Evolutionary conservation across 2,797 vertebrate species (phyloP).

Genomic region (Carapus acus): DNA sequence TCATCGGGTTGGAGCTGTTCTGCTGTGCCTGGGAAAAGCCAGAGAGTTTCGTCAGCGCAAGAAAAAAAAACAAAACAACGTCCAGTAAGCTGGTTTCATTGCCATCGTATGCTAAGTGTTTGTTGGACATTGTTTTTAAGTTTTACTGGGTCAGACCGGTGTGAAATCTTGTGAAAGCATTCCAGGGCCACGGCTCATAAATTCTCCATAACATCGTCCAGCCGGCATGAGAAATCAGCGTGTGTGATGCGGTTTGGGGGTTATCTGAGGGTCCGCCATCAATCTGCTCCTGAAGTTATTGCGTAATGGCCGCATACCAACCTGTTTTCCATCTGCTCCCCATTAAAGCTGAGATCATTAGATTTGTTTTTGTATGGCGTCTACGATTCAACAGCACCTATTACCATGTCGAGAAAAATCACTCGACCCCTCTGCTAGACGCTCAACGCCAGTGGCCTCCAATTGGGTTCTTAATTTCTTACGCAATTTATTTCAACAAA

Average conservation of each 20-base stretch:
- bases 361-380: no score
- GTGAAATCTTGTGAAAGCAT: not conserved
- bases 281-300: not conserved
- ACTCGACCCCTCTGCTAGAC: no score
- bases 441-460: no score
- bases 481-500: no score
- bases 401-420: no score
- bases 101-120: no score
- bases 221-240: not conserved
- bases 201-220: slow-evolving; percentile 14
- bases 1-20: slow-evolving; percentile 60
- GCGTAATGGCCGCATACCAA: slow-evolving; percentile 17
- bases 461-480: no score
- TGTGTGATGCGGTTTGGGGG: not conserved
- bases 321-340: slow-evolving; percentile 1
- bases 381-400: no score
- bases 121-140: no score
- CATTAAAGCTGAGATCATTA: no score
- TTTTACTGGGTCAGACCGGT: slow-evolving; percentile 1
- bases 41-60: not conserved
- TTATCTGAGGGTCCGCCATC: no score
- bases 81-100: no score
- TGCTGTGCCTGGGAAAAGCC: slow-evolving; percentile 69
- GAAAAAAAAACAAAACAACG: not conserved
- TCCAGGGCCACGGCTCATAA: not conserved